A percentile compares a stretch with the other conserved stretches of the same genome.
These are phyloP conservation scores for Ariopsis seemanni DNA, from an alignment of 2,113 vertebrate species.

Conservation along the genomic window DNA sequence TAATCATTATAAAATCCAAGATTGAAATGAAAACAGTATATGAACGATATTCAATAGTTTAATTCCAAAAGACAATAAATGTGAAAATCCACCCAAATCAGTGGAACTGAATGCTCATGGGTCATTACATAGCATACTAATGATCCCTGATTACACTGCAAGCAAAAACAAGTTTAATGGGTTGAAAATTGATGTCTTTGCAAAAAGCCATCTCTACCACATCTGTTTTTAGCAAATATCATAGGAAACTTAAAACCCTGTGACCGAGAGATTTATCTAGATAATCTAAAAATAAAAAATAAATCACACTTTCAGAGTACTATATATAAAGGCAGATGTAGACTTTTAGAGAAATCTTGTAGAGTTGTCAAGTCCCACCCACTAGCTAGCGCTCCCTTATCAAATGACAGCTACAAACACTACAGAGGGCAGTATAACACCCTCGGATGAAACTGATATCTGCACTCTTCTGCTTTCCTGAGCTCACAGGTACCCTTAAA, in stretches of 20 bases:
- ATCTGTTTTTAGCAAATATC: neutral
- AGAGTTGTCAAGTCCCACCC: neutral
- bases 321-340: neutral
- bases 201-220: neutral
- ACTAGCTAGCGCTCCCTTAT: neutral
- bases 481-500: neutral
- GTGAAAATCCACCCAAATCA: neutral
- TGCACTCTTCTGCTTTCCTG: neutral
- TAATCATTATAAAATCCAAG: neutral
- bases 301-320: neutral
- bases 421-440: neutral
- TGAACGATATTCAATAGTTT: neutral
- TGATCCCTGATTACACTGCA: neutral
- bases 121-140: neutral
- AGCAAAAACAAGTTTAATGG: neutral
- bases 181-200: neutral
- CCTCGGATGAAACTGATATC: neutral
- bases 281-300: neutral
- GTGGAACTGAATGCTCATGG: neutral
- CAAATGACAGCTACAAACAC: neutral
- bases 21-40: neutral
- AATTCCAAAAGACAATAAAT: neutral
- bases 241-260: neutral
- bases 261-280: neutral
- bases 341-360: neutral